These are phyloP conservation scores for Chrysina gloriosa DNA, from an alignment of 2,888 invertebrate species.

Conservation along the genomic window DNA sequence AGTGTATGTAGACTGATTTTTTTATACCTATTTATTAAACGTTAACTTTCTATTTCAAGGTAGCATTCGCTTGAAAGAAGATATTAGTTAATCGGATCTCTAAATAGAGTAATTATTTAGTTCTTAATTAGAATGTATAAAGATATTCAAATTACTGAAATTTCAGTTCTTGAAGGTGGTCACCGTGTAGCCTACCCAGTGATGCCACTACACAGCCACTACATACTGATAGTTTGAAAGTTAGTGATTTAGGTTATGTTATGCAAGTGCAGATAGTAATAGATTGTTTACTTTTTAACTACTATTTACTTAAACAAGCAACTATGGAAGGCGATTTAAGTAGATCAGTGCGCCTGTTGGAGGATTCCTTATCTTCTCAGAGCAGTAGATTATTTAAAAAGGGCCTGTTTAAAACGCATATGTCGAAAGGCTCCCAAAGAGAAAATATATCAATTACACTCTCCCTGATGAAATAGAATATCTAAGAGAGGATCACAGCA, in stretches of 20 bases:
- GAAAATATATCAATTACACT: conserved; percentile 53
- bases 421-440: conserved; percentile 38
- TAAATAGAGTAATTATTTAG: too few species aligned
- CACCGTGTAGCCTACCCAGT: too few species aligned
- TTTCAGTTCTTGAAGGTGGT: too few species aligned
- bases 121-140: too few species aligned
- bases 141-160: too few species aligned
- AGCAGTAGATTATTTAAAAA: conserved; percentile 50
- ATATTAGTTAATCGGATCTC: too few species aligned
- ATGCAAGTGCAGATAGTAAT: not conserved
- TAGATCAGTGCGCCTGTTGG: conserved; percentile 60
- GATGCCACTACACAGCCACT: too few species aligned
- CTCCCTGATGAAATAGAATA: conserved; percentile 53
- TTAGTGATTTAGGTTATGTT: not conserved
- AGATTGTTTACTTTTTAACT: not conserved
- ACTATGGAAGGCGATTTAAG: conserved; percentile 55
- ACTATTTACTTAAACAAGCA: not conserved
- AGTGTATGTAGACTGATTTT: too few species aligned
- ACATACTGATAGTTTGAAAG: not conserved
- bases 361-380: conserved; percentile 58
- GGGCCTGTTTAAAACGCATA: conserved; percentile 40
- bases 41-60: too few species aligned
- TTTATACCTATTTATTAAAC: too few species aligned
- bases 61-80: too few species aligned
- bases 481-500: conserved; percentile 41